phyloP scores from a whole-genome alignment of 2,888 invertebrate species.

The Eutolmus rufibarbis region DNA sequence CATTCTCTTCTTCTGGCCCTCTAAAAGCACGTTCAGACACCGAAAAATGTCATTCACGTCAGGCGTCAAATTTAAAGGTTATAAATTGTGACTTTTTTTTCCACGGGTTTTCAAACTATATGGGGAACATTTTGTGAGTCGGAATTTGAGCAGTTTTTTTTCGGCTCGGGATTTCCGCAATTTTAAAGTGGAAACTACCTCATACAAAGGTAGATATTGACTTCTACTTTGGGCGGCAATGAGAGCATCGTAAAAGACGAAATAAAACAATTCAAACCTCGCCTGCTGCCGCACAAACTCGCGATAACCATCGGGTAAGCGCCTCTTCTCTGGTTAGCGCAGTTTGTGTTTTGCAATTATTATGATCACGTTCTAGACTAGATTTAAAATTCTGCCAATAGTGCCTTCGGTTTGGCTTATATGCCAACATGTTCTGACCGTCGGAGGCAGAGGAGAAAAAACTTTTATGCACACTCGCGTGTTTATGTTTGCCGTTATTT shows the following conservation, averaged over 20 bases:
- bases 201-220: not conserved
- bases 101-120: not conserved
- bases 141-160: not conserved
- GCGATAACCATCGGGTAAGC: slow-evolving; percentile 16
- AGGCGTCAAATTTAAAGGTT: slow-evolving; percentile 38
- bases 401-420: slow-evolving; percentile 31
- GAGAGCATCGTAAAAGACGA: not conserved
- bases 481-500: slow-evolving; percentile 49
- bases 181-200: not conserved
- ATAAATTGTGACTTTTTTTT: slow-evolving; percentile 35
- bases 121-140: not conserved
- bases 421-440: slow-evolving; percentile 5
- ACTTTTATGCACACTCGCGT: slow-evolving; percentile 44
- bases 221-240: not conserved
- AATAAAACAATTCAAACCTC: slow-evolving; percentile 42
- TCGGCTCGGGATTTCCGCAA: slow-evolving; percentile 7
- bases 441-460: not conserved
- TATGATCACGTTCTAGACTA: slow-evolving; percentile 47
- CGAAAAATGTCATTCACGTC: slow-evolving; percentile 43
- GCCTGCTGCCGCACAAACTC: slow-evolving; percentile 45
- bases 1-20: not conserved
- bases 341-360: slow-evolving; percentile 35
- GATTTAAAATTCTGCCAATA: slow-evolving; percentile 48
- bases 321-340: not conserved
- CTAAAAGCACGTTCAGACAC: not conserved